phyloP scores from a whole-genome alignment of 2,888 invertebrate genomes.

The Crossocerus cetratus region DNA sequence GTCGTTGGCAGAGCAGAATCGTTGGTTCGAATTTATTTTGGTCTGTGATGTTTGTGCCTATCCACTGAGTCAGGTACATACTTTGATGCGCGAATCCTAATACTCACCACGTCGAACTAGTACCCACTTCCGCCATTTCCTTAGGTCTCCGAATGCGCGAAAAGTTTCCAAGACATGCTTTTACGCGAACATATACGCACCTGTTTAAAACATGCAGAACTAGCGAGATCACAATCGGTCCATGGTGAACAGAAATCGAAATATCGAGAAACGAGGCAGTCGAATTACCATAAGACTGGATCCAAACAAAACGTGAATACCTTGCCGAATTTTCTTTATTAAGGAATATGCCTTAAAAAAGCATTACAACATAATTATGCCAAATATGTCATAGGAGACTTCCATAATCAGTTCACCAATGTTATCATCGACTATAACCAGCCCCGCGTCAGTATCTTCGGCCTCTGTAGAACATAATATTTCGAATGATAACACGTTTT shows the following conservation, averaged over 20 bases:
- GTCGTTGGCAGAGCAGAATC: constrained; percentile 80
- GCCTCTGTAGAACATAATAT: constrained; percentile 62
- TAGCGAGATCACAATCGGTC: constrained; percentile 20
- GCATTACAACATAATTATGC: too few species aligned
- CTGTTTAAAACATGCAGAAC: constrained; percentile 61
- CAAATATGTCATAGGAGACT: too few species aligned
- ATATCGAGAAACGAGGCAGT: constrained; percentile 73
- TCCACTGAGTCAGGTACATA: constrained; percentile 80
- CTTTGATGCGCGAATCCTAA: too few species aligned
- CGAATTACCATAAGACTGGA: constrained; percentile 73
- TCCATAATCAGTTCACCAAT: too few species aligned
- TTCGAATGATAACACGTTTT: constrained; percentile 76
- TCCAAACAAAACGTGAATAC: constrained; percentile 57
- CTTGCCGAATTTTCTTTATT: not conserved
- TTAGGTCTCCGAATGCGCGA: constrained; percentile 74
- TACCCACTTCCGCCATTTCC: too few species aligned
- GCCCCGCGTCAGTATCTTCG: too few species aligned
- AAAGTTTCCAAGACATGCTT: constrained; percentile 80
- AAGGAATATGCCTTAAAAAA: too few species aligned
- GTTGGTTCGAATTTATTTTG: constrained; percentile 85
- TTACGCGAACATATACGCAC: constrained; percentile 80
- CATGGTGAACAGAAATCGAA: constrained; percentile 46
- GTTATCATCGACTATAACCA: too few species aligned
- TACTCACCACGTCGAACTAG: too few species aligned
- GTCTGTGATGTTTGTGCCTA: constrained; percentile 85